Evolutionary conservation across 2,888 invertebrate species (phyloP).

Genomic region (Beris chalybata): DNA sequence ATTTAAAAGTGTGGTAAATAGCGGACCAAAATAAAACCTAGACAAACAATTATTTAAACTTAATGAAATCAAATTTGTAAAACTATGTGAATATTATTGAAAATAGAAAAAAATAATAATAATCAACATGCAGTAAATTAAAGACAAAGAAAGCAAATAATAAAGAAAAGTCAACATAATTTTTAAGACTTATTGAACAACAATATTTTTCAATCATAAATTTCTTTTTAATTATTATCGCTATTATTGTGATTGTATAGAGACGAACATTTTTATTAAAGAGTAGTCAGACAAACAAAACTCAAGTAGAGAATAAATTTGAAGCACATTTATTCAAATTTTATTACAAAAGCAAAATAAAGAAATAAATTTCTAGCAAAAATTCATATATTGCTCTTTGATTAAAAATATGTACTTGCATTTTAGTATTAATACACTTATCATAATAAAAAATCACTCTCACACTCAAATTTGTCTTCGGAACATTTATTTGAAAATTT

Average conservation of each 20-base stretch:
- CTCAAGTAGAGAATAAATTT: not conserved
- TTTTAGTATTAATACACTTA: too few relatives aligned
- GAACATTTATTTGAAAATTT: too few relatives aligned
- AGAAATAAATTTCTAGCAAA: too few relatives aligned
- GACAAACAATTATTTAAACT: not conserved
- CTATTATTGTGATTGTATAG: not conserved
- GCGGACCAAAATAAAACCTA: constrained; percentile 20
- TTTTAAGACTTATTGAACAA: constrained; percentile 10
- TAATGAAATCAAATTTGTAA: not conserved
- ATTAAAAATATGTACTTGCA: too few relatives aligned
- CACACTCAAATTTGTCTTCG: too few relatives aligned
- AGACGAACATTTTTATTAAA: not conserved
- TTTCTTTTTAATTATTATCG: not conserved
- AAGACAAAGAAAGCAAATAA: not conserved
- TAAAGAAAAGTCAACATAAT: not conserved
- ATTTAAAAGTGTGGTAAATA: constrained; percentile 14
- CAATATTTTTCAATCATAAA: not conserved
- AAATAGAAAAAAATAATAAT: not conserved
- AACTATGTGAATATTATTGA: not conserved
- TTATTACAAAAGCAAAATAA: not conserved
- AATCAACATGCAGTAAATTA: not conserved
- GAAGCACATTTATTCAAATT: constrained; percentile 2
- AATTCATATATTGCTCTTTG: too few relatives aligned
- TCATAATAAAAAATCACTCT: too few relatives aligned
- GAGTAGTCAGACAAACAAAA: not conserved